Evolutionary conservation across 2,797 vertebrate species (phyloP).

Genomic region (Scleropages formosus): DNA sequence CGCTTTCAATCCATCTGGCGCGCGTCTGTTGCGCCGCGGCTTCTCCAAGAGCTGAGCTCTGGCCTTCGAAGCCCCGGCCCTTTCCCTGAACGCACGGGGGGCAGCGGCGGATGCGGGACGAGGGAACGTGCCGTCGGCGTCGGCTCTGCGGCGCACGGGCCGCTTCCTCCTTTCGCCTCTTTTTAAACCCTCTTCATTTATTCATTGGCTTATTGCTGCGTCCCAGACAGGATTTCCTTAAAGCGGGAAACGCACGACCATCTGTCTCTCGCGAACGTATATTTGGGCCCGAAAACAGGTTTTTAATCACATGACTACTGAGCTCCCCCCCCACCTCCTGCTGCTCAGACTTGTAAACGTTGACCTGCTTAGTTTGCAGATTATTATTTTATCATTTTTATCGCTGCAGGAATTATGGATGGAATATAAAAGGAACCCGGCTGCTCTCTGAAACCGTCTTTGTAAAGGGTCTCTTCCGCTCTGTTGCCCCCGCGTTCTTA

Average conservation of each 20-base stretch:
- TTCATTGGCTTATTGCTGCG: conserved; percentile 34
- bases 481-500: not conserved
- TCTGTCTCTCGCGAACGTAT: conserved; percentile 57
- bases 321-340: conserved; percentile 46
- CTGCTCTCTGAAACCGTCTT: conserved; percentile 27
- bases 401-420: conserved; percentile 23
- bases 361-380: conserved; percentile 36
- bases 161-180: not conserved
- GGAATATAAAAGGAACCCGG: conserved; percentile 31
- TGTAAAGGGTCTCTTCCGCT: not conserved
- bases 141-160: not conserved
- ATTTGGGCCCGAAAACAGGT: conserved; percentile 52
- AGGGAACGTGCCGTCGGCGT: not conserved
- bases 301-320: conserved; percentile 43
- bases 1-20: not conserved
- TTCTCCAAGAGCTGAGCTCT: not conserved
- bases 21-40: too few relatives aligned
- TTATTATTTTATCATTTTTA: conserved; percentile 31
- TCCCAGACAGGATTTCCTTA: conserved; percentile 57
- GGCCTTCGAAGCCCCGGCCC: not conserved
- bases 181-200: not conserved
- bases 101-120: too few relatives aligned
- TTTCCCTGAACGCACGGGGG: too few relatives aligned
- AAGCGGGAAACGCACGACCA: conserved; percentile 54
- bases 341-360: conserved; percentile 48